Base-by-base conservation (phyloP, 1,140 invertebrate species). In the Dendroctonus ponderosae region DNA sequence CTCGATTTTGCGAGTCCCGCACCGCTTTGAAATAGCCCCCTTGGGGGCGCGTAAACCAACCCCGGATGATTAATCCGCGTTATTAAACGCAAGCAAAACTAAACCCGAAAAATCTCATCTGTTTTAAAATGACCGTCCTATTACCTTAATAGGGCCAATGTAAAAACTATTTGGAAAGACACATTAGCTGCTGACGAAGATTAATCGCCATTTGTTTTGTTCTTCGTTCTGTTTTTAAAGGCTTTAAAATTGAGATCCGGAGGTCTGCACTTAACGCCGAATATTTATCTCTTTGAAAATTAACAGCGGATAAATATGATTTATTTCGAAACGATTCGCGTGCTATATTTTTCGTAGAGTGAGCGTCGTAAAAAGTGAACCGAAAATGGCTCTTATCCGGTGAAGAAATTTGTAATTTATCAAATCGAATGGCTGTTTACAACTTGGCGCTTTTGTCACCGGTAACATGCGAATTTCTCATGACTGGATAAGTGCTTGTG, bases 161-260 rank as follows among this genome's bases (percentile, higher is more conserved):
- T 64, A 64, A 64, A 64, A 64, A 64, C 62, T 57, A 57, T 64
- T 64, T 64, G 56, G 51, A 64, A 56, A 64, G 62, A 64, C 62
- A 64, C 62, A 64, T 64, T 56, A 56, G 40, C 15, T 40, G 38
- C 39, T 64, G 62, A 64, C 62, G 62, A 64, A 64, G 62, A 64
- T 57, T 41, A 64, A 64, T 64, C 38, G 41, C 41, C 46, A 40
- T 64, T 64, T 64, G 62, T 64, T 64, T 64, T 56, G 51, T 64
- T 57, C 48, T 62, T 39, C 8, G 50, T 50, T 51, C 49, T 62
- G 37, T 62, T 62, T 62, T 62, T 62, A 60, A 60, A 60, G 57
- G 14, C 57, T 46, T 46, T 60, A 62, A 58, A 58, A 62, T 62
- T 50, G 59, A 62, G 59, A 49, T 48, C 59, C 59, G 48, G 46